Conservation (phyloP, 2,113 vertebrate species). For the Turnix velox region DNA sequence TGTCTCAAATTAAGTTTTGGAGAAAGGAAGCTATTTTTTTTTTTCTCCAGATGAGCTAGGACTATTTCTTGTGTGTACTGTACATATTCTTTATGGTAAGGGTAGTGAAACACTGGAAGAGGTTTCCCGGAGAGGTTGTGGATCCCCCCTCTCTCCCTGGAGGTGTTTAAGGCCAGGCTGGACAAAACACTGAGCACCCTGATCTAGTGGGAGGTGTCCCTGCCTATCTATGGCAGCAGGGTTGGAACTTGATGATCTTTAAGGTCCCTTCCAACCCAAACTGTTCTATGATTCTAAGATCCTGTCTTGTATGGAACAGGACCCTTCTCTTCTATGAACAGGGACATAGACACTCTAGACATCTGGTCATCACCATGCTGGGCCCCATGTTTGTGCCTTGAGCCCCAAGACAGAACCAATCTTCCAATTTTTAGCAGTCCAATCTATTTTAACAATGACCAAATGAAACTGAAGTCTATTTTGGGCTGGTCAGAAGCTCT, state of each 20-base stretch:
- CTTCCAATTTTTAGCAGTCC: not conserved
- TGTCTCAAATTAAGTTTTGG: not conserved
- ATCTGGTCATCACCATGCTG: not conserved
- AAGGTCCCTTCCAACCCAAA: too few relatives aligned
- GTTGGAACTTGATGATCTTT: too few relatives aligned
- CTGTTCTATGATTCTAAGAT: too few relatives aligned
- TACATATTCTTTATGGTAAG: too few relatives aligned
- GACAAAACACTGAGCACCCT: too few relatives aligned
- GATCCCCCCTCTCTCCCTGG: too few relatives aligned
- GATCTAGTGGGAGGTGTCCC: too few relatives aligned
- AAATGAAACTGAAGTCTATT: not conserved
- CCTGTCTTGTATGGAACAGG: not conserved
- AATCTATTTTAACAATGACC: not conserved
- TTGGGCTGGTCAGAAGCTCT: not conserved
- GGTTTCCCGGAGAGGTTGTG: too few relatives aligned
- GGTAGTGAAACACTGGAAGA: too few relatives aligned
- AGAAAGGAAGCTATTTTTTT: not conserved
- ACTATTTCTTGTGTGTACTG: not conserved
- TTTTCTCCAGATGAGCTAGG: not conserved
- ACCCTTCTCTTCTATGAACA: rapidly evolving
- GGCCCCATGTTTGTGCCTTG: not conserved
- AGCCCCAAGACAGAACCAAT: not conserved
- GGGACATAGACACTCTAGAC: not conserved
- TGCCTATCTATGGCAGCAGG: too few relatives aligned
- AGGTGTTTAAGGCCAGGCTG: too few relatives aligned